phyloP scores from a whole-genome alignment of 2,797 vertebrate species.

The Peromyscus nudipes region DNA sequence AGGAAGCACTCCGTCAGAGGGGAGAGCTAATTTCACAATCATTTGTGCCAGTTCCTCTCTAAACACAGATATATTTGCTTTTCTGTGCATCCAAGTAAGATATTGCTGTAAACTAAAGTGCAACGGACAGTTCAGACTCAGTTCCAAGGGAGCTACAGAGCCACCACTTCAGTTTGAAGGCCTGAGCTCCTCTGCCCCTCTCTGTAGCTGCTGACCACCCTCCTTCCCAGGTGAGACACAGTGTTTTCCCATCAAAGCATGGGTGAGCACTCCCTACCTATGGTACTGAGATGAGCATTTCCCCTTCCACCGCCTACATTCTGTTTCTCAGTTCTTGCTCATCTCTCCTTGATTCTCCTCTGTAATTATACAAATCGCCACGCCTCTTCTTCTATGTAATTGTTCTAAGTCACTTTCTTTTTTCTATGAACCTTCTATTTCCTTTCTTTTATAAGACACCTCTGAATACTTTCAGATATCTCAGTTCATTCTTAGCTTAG shows the following conservation, averaged over 20 bases:
- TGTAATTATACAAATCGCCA: slow-evolving; percentile 3
- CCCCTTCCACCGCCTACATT: background rate
- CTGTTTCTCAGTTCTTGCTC: background rate
- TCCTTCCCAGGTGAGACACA: background rate
- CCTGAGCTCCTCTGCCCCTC: background rate
- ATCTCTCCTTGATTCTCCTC: background rate
- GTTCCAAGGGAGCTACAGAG: background rate
- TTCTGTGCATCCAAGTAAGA: background rate
- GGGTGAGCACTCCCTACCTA: background rate
- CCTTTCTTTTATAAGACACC: background rate
- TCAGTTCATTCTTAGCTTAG: background rate
- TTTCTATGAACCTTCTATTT: background rate
- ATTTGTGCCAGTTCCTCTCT: background rate
- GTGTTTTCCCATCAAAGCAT: accelerated
- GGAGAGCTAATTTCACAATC: background rate
- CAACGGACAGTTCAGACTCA: background rate
- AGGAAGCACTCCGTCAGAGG: background rate
- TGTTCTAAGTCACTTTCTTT: slow-evolving; percentile 28
- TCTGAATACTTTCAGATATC: background rate
- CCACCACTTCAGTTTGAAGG: background rate
- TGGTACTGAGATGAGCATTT: background rate
- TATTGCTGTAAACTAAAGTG: background rate
- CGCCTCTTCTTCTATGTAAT: slow-evolving; percentile 3
- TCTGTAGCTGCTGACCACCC: background rate
- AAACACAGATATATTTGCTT: background rate